These are phyloP conservation scores for Semaprochilodus insignis DNA, from an alignment of 2,797 vertebrate species.

Conservation along the genomic window DNA sequence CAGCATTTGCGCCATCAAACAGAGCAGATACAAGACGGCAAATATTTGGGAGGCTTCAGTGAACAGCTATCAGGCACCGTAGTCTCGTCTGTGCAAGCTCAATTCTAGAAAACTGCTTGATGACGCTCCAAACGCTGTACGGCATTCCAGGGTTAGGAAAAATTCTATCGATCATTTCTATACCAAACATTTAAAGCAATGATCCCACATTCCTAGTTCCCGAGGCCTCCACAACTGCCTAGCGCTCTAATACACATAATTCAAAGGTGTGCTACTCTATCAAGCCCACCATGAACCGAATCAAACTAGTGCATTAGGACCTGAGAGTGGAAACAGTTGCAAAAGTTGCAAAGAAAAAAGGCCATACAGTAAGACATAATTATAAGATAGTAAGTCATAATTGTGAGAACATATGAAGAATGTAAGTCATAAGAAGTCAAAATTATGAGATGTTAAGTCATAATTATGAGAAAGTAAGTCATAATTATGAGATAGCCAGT, in stretches of 20 bases:
- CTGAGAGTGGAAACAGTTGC: too few relatives aligned
- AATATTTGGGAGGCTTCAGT: conserved; percentile 12
- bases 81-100: not conserved
- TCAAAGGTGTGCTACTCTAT: not conserved
- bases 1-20: not conserved
- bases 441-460: too few relatives aligned
- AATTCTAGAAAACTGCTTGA: not conserved
- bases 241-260: not conserved
- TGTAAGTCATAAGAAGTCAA: too few relatives aligned
- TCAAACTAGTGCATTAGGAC: not conserved
- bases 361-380: too few relatives aligned
- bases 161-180: not conserved
- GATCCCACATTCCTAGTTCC: not conserved
- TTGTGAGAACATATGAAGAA: too few relatives aligned
- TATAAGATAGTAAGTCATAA: too few relatives aligned
- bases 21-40: not conserved
- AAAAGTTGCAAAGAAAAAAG: too few relatives aligned
- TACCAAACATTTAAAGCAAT: not conserved
- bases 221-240: not conserved
- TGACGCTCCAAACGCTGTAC: not conserved
- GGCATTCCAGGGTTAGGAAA: not conserved
- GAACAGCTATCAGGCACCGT: not conserved
- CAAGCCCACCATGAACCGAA: not conserved
- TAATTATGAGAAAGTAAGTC: too few relatives aligned
- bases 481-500: too few relatives aligned